Conservation (phyloP, 35 echinoderm and acorn worm species). For the Ophiothrix spiculata region DNA sequence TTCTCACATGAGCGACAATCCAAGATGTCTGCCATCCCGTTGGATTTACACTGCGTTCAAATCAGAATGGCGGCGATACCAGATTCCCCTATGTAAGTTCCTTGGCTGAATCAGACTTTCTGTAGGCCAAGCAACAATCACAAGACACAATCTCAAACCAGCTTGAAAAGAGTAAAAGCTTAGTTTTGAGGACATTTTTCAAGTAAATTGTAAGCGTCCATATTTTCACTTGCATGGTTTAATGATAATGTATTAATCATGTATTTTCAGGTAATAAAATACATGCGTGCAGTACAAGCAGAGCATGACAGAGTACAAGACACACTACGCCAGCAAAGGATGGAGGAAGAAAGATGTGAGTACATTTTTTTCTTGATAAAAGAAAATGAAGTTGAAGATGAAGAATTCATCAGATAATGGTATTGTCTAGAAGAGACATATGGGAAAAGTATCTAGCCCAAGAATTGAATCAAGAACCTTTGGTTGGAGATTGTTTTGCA, state of each 20-base stretch:
- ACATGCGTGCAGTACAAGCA: constrained; percentile 49
- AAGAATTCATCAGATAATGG: too few species aligned
- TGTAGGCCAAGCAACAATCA: background rate
- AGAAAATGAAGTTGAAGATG: too few species aligned
- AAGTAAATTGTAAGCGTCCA: background rate
- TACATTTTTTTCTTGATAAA: background rate
- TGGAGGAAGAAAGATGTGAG: constrained; percentile 51
- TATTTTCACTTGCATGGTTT: background rate
- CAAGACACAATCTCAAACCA: background rate
- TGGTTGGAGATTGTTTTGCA: too few species aligned
- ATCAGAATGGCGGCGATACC: background rate
- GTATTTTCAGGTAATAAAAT: constrained; percentile 26
- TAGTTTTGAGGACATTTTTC: background rate
- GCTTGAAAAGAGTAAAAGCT: background rate
- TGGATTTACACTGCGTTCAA: too few species aligned
- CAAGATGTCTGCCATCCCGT: too few species aligned
- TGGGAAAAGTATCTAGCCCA: too few species aligned
- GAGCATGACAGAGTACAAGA: too few species aligned
- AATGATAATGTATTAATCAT: background rate
- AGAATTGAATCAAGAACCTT: too few species aligned
- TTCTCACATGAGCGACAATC: too few species aligned
- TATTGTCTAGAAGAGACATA: too few species aligned
- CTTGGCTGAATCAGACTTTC: background rate
- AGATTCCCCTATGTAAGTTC: background rate
- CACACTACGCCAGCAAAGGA: background rate